Evolutionary conservation across 2,113 vertebrate species (phyloP).

Genomic region (Nestor notabilis): DNA sequence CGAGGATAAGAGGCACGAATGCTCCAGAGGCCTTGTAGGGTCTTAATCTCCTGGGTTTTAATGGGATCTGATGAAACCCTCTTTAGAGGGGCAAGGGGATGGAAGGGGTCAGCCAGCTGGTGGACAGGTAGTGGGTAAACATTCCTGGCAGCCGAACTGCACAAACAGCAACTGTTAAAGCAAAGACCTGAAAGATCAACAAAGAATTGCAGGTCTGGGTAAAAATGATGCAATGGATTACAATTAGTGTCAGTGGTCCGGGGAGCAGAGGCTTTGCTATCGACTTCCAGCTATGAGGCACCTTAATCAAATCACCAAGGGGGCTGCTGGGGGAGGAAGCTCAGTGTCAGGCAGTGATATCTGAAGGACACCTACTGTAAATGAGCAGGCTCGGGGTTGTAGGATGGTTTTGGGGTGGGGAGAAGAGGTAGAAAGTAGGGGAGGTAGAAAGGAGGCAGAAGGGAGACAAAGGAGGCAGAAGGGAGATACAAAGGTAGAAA

Average conservation of each 20-base stretch:
- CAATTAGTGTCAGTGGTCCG: rapidly evolving
- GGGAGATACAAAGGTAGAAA: rapidly evolving
- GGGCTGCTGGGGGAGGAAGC: neutral
- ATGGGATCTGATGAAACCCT: neutral
- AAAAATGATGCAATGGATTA: neutral
- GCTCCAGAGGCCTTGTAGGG: neutral
- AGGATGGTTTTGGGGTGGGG: rapidly evolving
- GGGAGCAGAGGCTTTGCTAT: neutral
- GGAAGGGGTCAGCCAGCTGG: neutral
- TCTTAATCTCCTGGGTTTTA: constrained; percentile 3
- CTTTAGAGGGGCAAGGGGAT: neutral
- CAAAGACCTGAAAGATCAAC: neutral
- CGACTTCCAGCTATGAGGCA: neutral
- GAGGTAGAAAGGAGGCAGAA: neutral
- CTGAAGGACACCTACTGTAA: neutral
- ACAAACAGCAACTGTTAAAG: neutral
- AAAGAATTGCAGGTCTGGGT: neutral
- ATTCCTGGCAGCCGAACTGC: neutral
- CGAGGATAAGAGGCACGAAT: neutral
- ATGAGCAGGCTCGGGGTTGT: neutral
- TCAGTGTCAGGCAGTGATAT: neutral
- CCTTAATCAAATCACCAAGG: neutral
- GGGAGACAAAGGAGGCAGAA: too few relatives aligned
- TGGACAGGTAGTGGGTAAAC: neutral
- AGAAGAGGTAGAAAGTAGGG: neutral